phyloP scores from a whole-genome alignment of 2,113 vertebrate species.

The Rana temporaria region DNA sequence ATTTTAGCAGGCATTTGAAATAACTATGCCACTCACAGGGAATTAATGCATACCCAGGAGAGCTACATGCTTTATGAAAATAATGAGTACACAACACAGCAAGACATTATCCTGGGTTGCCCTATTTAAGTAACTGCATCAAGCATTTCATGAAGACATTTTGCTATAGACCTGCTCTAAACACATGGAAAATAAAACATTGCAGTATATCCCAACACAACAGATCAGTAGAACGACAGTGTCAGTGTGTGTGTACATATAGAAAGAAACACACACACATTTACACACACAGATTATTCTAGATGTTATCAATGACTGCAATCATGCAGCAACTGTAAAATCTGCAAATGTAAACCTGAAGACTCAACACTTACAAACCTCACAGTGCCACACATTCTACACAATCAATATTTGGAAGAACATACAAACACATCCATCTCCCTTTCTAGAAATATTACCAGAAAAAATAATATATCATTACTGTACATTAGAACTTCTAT shows the following conservation, averaged over 20 bases:
- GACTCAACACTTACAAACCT: too few relatives aligned
- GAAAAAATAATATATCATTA: too few relatives aligned
- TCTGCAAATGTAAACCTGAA: too few relatives aligned
- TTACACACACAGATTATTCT: too few relatives aligned
- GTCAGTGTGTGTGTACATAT: not conserved
- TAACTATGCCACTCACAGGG: slow-evolving; percentile 4
- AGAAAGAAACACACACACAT: not conserved
- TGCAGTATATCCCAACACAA: too few relatives aligned
- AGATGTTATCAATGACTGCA: not conserved
- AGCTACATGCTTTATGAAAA: slow-evolving; percentile 1
- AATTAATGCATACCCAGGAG: slow-evolving; percentile 16
- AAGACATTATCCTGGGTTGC: not conserved
- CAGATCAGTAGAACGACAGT: too few relatives aligned
- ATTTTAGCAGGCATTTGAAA: slow-evolving; percentile 19
- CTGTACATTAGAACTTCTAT: too few relatives aligned
- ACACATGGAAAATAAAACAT: not conserved
- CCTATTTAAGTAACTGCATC: slow-evolving; percentile 12
- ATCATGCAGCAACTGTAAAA: not conserved
- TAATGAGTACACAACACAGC: slow-evolving; percentile 38
- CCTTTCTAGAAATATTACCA: too few relatives aligned
- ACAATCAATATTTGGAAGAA: too few relatives aligned
- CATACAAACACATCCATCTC: too few relatives aligned
- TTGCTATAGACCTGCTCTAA: too few relatives aligned
- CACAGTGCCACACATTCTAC: too few relatives aligned
- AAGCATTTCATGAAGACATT: not conserved